Base-by-base conservation (phyloP, 2,113 vertebrate genomes). In the Lepisosteus oculatus region DNA sequence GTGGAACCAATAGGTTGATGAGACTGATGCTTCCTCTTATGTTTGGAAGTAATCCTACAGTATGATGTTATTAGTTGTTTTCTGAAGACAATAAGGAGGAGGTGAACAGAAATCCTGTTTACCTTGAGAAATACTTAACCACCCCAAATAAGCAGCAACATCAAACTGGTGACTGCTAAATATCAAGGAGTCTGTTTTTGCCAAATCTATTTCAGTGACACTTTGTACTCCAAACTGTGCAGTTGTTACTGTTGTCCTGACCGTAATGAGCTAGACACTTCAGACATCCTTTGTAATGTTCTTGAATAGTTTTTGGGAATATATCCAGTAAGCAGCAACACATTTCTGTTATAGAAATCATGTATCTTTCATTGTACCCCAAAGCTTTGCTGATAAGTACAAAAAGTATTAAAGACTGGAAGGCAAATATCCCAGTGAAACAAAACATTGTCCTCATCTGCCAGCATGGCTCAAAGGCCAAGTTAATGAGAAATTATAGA, bases 251-350 rank as follows among this genome's bases (percentile, higher is more conserved):
- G n/a, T 55, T 59, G 6, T 11, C 11, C n/a, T 29, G 15, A 55
- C 44, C 69, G 62, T 43, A 70, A 70, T 61, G 17, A 61, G 45
- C 8, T 43, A 12, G 8, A 72, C 43, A 72, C 67, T 61, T 55
- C 42, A 12, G 8, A 72, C 55, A 72, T 72, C 61, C 65, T 44
- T 29, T 45, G 42, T 43, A 45, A 43, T 43, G 57, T 47, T 70
- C 6, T 54, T 59, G 6, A 66, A 64, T 15, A 14, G 54, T 72
- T 42, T 59, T 12, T n/a, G 42, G 71, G 55, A 59, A 45, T 29
- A n/a, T 29, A 56, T 65, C 17, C 64, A 66, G 42, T 29, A 29
- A 15, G 67, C 67, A 67, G 59, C 56, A 72, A 51, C 5, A 51
- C 47, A 51, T 51, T 51, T 51, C 47, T 9, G 5, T 6, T 51